Conservation (phyloP, 2,888 invertebrate genomes). For the Tetragonisca angustula region DNA sequence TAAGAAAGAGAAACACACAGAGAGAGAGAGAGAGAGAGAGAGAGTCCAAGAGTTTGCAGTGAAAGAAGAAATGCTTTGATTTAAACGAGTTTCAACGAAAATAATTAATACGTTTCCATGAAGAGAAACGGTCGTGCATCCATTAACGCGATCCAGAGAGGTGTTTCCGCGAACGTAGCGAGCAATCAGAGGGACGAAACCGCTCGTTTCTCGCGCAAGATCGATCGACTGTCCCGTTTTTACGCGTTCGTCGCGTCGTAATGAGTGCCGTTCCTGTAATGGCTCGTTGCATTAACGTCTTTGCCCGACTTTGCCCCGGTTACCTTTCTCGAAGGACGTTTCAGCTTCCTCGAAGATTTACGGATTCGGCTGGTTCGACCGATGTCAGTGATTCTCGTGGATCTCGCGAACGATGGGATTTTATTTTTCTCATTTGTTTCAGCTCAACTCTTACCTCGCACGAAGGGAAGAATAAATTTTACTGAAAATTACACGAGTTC, state of each 20-base stretch:
- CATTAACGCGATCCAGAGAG: constrained; percentile 38
- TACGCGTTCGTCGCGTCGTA: constrained; percentile 39
- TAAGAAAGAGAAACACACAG: too few relatives aligned
- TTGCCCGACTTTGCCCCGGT: neutral
- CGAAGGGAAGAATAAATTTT: too few relatives aligned
- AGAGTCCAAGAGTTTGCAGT: neutral
- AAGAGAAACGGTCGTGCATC: constrained; percentile 33
- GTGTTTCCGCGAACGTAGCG: constrained; percentile 18
- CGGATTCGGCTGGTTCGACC: too few relatives aligned
- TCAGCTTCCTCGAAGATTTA: neutral
- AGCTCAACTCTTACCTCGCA: too few relatives aligned
- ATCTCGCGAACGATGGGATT: too few relatives aligned
- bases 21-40: neutral
- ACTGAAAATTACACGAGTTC: too few relatives aligned
- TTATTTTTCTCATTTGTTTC: too few relatives aligned
- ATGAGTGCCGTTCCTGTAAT: constrained; percentile 42
- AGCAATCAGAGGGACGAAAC: constrained; percentile 46
- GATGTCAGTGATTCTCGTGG: too few relatives aligned
- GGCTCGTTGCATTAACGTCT: constrained; percentile 50
- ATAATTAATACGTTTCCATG: constrained; percentile 46
- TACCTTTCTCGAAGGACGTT: neutral
- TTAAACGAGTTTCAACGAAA: constrained; percentile 13
- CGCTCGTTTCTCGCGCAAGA: constrained; percentile 43
- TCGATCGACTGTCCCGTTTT: constrained; percentile 48
- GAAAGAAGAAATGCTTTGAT: neutral